Percentiles rank a stretch among this genome's conserved stretches.
phyloP scores from a whole-genome alignment of 2,888 invertebrate genomes.

The Hypolimnas misippus region DNA sequence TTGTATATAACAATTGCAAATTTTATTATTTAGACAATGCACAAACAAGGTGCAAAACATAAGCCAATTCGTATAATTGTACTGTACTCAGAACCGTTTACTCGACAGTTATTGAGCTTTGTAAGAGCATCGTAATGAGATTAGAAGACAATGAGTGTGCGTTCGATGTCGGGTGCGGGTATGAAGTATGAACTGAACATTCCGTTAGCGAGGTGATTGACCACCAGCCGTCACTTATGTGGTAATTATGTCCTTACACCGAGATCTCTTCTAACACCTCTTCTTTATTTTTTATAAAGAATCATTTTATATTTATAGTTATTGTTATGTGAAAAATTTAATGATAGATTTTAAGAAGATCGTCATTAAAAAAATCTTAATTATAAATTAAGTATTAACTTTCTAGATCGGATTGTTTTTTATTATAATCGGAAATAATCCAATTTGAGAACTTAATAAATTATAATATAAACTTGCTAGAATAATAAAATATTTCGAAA shows the following conservation, averaged over 20 bases:
- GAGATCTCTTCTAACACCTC: neutral
- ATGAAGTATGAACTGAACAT: slow-evolving; percentile 34
- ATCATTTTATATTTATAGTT: neutral
- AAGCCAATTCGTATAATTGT: slow-evolving; percentile 12
- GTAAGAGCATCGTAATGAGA: slow-evolving; percentile 40
- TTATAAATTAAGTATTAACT: too few relatives aligned
- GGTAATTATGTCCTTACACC: slow-evolving; percentile 32
- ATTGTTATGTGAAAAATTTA: neutral
- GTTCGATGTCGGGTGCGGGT: slow-evolving; percentile 27
- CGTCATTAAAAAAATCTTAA: too few relatives aligned
- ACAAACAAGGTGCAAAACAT: neutral
- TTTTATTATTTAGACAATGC: neutral
- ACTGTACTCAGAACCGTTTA: slow-evolving; percentile 27
- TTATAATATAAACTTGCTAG: too few relatives aligned
- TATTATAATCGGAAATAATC: too few relatives aligned
- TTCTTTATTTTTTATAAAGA: neutral
- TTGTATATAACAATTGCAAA: neutral
- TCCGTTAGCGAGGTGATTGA: slow-evolving; percentile 49
- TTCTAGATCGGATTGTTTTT: too few relatives aligned
- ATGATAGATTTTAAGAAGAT: too few relatives aligned
- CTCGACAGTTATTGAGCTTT: slow-evolving; percentile 31
- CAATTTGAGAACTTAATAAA: too few relatives aligned
- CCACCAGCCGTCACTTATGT: slow-evolving; percentile 41
- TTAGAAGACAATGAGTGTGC: slow-evolving; percentile 43
- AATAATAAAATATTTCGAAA: too few relatives aligned